Evolutionary conservation across 2,888 invertebrate genomes (phyloP).

Genomic region (Dyspetes luteomarginatus): DNA sequence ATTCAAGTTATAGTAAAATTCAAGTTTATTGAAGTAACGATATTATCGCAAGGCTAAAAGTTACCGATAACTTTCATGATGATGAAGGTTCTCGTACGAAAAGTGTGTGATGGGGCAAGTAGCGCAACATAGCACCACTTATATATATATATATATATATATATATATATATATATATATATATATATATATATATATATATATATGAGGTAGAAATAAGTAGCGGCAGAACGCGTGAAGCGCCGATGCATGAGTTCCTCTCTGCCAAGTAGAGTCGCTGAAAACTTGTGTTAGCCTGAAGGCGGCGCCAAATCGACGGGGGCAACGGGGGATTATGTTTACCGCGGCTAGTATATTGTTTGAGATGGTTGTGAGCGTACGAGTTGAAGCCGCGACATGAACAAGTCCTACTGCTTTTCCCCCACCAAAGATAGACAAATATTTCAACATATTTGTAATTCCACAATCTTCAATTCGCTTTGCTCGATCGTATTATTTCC

Average conservation of each 20-base stretch:
- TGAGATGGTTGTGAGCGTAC: constrained; percentile 70
- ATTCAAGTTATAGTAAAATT: too few species aligned
- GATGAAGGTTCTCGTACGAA: too few species aligned
- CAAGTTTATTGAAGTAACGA: too few species aligned
- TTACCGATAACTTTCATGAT: too few species aligned
- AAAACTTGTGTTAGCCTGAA: constrained; percentile 44
- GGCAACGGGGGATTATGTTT: constrained; percentile 54
- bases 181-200: neutral
- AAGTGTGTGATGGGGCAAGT: too few species aligned
- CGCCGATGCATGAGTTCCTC: constrained; percentile 44
- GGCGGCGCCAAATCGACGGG: constrained; percentile 55
- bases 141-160: neutral
- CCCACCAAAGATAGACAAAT: constrained; percentile 69
- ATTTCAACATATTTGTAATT: constrained; percentile 18
- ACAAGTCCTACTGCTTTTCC: constrained; percentile 74
- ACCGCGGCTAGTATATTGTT: constrained; percentile 70
- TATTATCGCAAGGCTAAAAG: too few species aligned
- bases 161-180: neutral
- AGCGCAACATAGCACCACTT: neutral
- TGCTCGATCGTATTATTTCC: constrained; percentile 17
- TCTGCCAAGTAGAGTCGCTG: constrained; percentile 22
- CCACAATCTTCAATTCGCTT: neutral
- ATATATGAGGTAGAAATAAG: too few species aligned
- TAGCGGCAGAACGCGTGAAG: constrained; percentile 24
- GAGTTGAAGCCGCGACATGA: constrained; percentile 73